These are phyloP conservation scores for Thecocarcelia acutangulata DNA, from an alignment of 2,888 invertebrate species.

Conservation along the genomic window DNA sequence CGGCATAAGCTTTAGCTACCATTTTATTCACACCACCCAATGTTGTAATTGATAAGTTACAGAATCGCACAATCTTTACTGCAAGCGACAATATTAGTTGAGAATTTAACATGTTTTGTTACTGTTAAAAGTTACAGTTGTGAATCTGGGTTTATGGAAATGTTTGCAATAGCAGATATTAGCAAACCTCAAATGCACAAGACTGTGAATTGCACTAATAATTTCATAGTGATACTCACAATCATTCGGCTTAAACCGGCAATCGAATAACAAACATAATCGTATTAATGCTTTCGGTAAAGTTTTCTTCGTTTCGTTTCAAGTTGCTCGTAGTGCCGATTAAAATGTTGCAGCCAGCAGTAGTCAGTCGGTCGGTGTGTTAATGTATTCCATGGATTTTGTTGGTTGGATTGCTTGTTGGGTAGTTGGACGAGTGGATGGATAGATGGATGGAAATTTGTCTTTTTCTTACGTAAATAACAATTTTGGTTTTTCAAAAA, in stretches of 20 bases:
- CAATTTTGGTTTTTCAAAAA: conserved; percentile 71
- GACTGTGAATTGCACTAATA: background rate
- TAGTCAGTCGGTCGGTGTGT: conserved; percentile 33
- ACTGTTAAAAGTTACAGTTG: too few relatives aligned
- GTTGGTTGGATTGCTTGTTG: conserved; percentile 37
- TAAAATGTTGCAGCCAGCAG: conserved; percentile 30
- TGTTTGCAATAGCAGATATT: too few relatives aligned
- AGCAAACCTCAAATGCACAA: too few relatives aligned
- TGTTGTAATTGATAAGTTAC: too few relatives aligned
- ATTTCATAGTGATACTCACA: conserved; percentile 33
- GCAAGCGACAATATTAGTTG: too few relatives aligned
- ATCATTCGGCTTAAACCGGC: conserved; percentile 60
- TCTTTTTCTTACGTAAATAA: conserved; percentile 71
- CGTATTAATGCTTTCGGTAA: conserved; percentile 10
- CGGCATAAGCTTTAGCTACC: too few relatives aligned
- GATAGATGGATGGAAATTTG: conserved; percentile 70
- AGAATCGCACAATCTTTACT: too few relatives aligned
- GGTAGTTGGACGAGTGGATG: conserved; percentile 24
- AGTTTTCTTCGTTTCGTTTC: conserved; percentile 11
- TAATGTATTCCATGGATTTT: conserved; percentile 54
- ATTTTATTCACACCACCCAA: too few relatives aligned
- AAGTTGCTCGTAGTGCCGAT: conserved; percentile 44
- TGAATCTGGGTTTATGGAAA: too few relatives aligned
- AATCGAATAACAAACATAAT: conserved; percentile 48
- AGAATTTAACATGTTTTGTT: too few relatives aligned